These are phyloP conservation scores for Scaptomyza montana DNA, from an alignment of 1,140 invertebrate species.

Conservation along the genomic window DNA sequence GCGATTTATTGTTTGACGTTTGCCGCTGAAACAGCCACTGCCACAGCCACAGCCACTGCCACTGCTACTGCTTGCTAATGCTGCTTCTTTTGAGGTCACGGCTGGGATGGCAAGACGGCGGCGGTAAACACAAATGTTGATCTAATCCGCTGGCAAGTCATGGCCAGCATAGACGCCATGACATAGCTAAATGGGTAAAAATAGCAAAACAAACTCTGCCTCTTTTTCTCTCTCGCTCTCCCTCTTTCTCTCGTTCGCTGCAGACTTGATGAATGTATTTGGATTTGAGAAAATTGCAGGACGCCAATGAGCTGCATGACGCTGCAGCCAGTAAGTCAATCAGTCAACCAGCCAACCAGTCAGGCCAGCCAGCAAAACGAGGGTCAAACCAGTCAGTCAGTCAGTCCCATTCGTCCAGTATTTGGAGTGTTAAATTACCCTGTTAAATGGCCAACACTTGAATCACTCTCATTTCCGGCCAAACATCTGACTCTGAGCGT, in stretches of 20 bases:
- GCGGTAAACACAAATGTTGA: slow-evolving; percentile 69
- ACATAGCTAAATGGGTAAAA: slow-evolving; percentile 63
- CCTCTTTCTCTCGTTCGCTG: not conserved
- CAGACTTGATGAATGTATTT: slow-evolving; percentile 55
- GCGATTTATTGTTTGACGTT: slow-evolving; percentile 82
- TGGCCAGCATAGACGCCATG: slow-evolving; percentile 65
- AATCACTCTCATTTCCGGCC: slow-evolving; percentile 26
- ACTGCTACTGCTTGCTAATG: slow-evolving; percentile 18
- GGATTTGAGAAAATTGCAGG: slow-evolving; percentile 48
- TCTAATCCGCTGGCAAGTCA: slow-evolving; percentile 67
- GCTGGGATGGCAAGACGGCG: slow-evolving; percentile 26
- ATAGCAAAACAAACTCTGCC: slow-evolving; percentile 63
- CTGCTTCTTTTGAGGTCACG: slow-evolving; percentile 57
- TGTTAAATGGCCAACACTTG: slow-evolving; percentile 44
- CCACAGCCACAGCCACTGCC: slow-evolving; percentile 11
- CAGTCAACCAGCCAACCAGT: slow-evolving; percentile 27
- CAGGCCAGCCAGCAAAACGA: not conserved
- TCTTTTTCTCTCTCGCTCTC: not conserved
- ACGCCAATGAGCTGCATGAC: slow-evolving; percentile 51
- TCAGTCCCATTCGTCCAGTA: slow-evolving; percentile 14
- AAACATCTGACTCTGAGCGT: not conserved
- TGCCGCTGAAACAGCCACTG: slow-evolving; percentile 32
- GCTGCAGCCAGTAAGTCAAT: slow-evolving; percentile 44
- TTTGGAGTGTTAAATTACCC: slow-evolving; percentile 47
- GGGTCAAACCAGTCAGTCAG: slow-evolving; percentile 1